phyloP scores from a whole-genome alignment of 2,888 invertebrate species.

The Zhengitettix transpicula region DNA sequence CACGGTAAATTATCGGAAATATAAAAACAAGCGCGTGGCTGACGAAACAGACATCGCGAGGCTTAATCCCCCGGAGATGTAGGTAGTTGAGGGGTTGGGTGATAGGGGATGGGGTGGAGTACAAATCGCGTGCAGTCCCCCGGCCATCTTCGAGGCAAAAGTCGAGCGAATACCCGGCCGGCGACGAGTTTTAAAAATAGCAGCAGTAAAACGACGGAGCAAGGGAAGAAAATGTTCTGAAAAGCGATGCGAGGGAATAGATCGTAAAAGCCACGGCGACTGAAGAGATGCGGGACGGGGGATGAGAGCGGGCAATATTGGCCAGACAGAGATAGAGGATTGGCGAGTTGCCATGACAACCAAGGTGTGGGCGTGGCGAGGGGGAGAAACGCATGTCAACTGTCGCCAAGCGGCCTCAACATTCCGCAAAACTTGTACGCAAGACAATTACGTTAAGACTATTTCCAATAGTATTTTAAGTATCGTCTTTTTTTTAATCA shows the following conservation, averaged over 20 bases:
- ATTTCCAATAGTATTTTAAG: too few relatives aligned
- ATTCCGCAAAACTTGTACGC: too few relatives aligned
- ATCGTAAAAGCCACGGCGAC: background rate
- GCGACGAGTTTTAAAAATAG: background rate
- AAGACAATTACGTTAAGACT: too few relatives aligned
- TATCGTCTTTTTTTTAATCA: too few relatives aligned
- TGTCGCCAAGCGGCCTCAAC: too few relatives aligned
- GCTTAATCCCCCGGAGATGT: too few relatives aligned
- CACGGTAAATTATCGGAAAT: too few relatives aligned
- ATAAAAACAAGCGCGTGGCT: too few relatives aligned
- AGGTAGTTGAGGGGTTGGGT: too few relatives aligned
- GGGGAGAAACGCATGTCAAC: background rate
- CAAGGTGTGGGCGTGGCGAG: background rate
- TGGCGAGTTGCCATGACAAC: background rate
- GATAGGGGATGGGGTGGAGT: too few relatives aligned
- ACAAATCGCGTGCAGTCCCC: too few relatives aligned
- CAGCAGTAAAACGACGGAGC: background rate
- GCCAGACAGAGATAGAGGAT: background rate
- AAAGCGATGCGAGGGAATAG: background rate
- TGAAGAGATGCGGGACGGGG: background rate
- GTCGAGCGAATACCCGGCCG: background rate
- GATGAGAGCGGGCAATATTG: background rate
- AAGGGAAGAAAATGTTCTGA: background rate
- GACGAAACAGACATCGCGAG: too few relatives aligned
- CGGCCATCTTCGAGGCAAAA: background rate